Percentiles rank a stretch among this genome's conserved stretches.
phyloP scores from a whole-genome alignment of 1,140 invertebrate genomes.

The Apolygus lucorum region DNA sequence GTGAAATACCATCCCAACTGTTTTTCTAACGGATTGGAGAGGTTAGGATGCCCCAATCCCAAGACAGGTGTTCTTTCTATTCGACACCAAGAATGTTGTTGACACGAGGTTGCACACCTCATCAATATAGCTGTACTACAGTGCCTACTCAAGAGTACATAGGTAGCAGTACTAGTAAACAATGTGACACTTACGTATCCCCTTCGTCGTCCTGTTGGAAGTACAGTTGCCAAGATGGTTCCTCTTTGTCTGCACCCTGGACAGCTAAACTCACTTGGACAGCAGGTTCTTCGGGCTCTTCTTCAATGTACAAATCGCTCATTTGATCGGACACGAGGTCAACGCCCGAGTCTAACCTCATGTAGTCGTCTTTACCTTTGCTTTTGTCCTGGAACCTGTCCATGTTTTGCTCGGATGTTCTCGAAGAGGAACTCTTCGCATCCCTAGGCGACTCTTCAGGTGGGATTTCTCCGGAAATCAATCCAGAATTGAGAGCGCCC shows the following conservation, averaged over 20 bases:
- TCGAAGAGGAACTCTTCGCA: conserved; percentile 11
- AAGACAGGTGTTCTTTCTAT: no score
- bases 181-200: conserved; percentile 56
- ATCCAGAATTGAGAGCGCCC: conserved; percentile 40
- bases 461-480: conserved; percentile 30
- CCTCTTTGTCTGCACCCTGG: conserved; percentile 27
- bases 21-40: no score
- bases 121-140: no score
- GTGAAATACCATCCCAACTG: no score
- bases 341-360: conserved; percentile 45
- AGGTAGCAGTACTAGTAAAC: no score
- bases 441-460: conserved; percentile 29
- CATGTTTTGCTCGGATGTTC: background rate
- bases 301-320: conserved; percentile 26
- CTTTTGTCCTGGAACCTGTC: background rate
- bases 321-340: conserved; percentile 41
- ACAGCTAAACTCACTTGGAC: no score
- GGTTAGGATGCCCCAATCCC: no score
- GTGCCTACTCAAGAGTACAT: no score
- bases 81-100: no score
- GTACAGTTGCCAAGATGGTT: conserved; percentile 46
- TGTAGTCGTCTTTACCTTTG: conserved; percentile 32
- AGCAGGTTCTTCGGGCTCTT: conserved; percentile 5
- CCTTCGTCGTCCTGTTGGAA: conserved; percentile 58
- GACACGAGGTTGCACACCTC: no score